phyloP scores from a whole-genome alignment of 2,888 invertebrate species.

The Aquatica leii region DNA sequence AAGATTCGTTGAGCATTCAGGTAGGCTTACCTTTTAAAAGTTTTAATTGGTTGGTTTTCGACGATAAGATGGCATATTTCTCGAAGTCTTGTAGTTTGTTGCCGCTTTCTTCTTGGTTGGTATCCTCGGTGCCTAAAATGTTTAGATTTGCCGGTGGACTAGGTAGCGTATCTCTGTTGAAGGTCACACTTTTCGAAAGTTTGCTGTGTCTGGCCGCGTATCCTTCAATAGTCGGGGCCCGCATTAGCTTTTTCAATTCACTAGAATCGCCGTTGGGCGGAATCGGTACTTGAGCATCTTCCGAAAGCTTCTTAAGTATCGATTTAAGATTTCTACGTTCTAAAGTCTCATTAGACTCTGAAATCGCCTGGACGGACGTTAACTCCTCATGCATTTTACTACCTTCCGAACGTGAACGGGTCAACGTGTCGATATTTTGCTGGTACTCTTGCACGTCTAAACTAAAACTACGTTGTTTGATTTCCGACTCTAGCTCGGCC shows the following conservation, averaged over 20 bases:
- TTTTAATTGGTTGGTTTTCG: conserved; percentile 69
- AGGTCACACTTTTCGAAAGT: conserved; percentile 88
- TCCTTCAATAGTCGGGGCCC: conserved; percentile 87
- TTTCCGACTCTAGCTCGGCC: conserved; percentile 80
- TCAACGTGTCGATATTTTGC: conserved; percentile 66
- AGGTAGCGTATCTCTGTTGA: conserved; percentile 83
- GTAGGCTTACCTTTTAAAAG: conserved; percentile 65
- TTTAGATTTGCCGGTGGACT: conserved; percentile 72
- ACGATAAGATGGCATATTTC: conserved; percentile 66
- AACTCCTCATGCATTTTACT: conserved; percentile 72
- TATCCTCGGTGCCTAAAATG: conserved; percentile 41
- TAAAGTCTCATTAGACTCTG: conserved; percentile 82
- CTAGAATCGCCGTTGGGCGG: conserved; percentile 59
- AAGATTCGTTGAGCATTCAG: background rate
- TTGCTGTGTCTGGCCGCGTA: conserved; percentile 89
- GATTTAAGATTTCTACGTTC: conserved; percentile 85
- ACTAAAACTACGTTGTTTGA: conserved; percentile 81
- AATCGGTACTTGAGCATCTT: conserved; percentile 61
- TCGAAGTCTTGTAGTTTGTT: conserved; percentile 66
- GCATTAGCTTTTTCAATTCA: conserved; percentile 74
- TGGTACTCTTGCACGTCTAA: conserved; percentile 73
- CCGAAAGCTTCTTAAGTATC: conserved; percentile 83
- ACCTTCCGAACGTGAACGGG: conserved; percentile 83
- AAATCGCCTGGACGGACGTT: conserved; percentile 60
- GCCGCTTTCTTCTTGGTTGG: conserved; percentile 61